A percentile compares a stretch with the other conserved stretches of the same genome.
Evolutionary conservation across 2,113 vertebrate species (phyloP).

Genomic region (Pyrgilauda ruficollis): DNA sequence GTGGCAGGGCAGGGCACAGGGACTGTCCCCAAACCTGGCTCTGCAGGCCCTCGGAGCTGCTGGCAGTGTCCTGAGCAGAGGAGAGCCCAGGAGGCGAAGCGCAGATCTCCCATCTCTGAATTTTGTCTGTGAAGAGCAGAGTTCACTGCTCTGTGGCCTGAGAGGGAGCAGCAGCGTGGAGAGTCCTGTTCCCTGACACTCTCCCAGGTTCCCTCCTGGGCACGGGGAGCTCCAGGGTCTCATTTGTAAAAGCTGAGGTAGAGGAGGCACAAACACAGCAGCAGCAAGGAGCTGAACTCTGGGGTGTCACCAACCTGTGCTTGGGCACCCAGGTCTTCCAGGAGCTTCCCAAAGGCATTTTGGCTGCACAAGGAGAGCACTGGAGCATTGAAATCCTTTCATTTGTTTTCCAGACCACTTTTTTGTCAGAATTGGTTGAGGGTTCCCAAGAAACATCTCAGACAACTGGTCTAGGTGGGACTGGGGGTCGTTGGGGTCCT

Average conservation of each 20-base stretch:
- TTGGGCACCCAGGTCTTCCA: not conserved
- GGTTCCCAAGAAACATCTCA: not conserved
- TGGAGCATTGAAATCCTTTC: not conserved
- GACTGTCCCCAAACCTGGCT: not conserved
- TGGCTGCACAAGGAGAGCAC: not conserved
- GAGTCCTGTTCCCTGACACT: not conserved
- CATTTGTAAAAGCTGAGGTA: constrained; percentile 6
- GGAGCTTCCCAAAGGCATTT: not conserved
- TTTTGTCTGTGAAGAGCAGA: not conserved
- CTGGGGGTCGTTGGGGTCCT: not conserved
- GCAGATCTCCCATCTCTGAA: not conserved
- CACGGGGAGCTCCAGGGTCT: not conserved
- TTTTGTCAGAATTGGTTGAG: not conserved
- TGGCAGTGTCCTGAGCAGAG: not conserved
- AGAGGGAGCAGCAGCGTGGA: not conserved
- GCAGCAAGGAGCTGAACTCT: not conserved
- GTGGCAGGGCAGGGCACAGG: not conserved
- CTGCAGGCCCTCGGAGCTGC: fast-evolving
- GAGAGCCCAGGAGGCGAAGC: not conserved
- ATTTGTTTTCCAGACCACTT: not conserved
- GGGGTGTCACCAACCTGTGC: not conserved
- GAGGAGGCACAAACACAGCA: not conserved
- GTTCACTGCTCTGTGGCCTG: not conserved
- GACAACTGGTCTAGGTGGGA: not conserved
- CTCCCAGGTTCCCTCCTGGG: not conserved